Conservation (phyloP, 2,888 invertebrate species). For the Sipunculus nudus region DNA sequence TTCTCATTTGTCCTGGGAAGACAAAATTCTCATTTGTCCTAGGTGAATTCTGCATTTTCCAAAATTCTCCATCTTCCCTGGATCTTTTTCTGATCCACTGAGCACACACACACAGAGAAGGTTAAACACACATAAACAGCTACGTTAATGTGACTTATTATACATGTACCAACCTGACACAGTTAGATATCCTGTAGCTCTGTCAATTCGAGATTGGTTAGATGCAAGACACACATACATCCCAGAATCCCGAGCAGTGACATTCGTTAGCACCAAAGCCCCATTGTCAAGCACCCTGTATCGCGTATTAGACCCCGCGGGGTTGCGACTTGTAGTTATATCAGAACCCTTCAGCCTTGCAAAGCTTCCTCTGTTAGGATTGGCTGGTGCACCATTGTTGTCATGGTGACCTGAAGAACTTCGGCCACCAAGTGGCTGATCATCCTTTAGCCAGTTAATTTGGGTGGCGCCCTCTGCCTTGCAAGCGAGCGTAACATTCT, state of each 20-base stretch:
- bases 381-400: neutral
- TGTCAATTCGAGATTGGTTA: constrained; percentile 14
- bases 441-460: constrained; percentile 13
- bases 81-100: no score
- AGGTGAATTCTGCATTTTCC: no score
- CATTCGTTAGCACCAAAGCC: constrained; percentile 33
- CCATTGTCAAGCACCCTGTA: constrained; percentile 33
- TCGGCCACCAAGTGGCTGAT: constrained; percentile 2
- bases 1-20: no score
- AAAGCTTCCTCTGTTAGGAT: no score
- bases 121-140: no score
- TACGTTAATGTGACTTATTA: no score
- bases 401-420: neutral
- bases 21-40: no score
- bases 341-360: no score
- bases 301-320: neutral
- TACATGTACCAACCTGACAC: constrained; percentile 20
- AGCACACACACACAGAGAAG: no score
- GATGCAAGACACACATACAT: constrained; percentile 32
- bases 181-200: constrained; percentile 2
- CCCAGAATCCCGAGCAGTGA: constrained; percentile 27
- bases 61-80: no score
- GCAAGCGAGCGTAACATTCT: constrained; percentile 19
- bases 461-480: neutral
- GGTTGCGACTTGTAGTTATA: neutral